These are phyloP conservation scores for Brachyhypopomus gauderio DNA, from an alignment of 2,113 vertebrate species.

Conservation along the genomic window DNA sequence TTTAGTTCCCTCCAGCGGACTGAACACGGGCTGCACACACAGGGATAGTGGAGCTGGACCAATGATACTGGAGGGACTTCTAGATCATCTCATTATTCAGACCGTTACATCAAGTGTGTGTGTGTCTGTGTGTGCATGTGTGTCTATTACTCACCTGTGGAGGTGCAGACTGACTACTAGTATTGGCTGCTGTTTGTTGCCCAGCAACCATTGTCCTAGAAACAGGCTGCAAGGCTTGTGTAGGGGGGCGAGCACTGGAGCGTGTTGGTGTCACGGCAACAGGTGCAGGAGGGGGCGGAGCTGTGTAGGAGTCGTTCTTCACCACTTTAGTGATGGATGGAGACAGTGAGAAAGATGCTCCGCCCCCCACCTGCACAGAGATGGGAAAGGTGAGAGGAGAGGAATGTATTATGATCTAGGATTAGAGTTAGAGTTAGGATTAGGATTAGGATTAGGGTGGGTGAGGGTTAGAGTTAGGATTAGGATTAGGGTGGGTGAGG, in stretches of 20 bases:
- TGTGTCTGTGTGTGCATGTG: not conserved
- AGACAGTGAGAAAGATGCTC: conserved; percentile 80
- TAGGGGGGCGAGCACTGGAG: conserved; percentile 71
- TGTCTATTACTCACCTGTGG: conserved; percentile 68
- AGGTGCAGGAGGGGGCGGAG: conserved; percentile 77
- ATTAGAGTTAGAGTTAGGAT: not conserved
- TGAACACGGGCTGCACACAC: conserved; percentile 79
- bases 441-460: not conserved
- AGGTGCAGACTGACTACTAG: conserved; percentile 64
- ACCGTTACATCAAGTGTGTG: not conserved
- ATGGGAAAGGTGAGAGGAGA: not conserved
- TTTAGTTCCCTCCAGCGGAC: conserved; percentile 96
- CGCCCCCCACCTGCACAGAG: conserved; percentile 72
- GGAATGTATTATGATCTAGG: too few relatives aligned
- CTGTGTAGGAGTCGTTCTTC: conserved; percentile 92
- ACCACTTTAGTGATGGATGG: conserved; percentile 95
- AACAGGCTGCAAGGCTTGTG: conserved; percentile 74
- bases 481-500: not conserved
- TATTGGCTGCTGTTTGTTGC: conserved; percentile 61
- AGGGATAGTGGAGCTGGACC: not conserved
- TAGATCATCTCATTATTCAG: not conserved
- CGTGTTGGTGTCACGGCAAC: conserved; percentile 63
- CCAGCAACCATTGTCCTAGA: conserved; percentile 85
- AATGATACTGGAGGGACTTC: not conserved
- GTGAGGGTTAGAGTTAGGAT: not conserved